Conservation (phyloP, 2,888 invertebrate species). For the Piscicola geometra region DNA sequence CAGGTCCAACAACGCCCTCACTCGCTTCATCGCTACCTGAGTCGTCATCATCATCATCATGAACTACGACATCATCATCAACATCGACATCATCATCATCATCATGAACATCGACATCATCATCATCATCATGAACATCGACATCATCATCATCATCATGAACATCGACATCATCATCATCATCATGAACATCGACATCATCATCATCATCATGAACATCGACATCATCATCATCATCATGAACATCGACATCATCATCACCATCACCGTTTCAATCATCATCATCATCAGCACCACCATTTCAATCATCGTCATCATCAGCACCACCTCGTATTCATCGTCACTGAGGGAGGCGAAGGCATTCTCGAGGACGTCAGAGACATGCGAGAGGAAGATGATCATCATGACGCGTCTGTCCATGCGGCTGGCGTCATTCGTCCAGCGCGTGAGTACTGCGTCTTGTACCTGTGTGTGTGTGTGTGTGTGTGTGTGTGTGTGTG, state of each 20-base stretch:
- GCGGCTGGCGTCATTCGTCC: constrained; percentile 90
- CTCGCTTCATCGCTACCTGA: constrained; percentile 94
- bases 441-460: constrained; percentile 85
- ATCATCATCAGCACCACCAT: constrained; percentile 90
- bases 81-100: no score
- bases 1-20: constrained; percentile 87
- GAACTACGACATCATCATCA: no score
- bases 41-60: no score
- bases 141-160: no score
- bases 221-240: no score
- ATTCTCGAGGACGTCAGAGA: constrained; percentile 97
- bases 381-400: constrained; percentile 89
- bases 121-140: no score
- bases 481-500: neutral
- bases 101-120: no score
- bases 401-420: constrained; percentile 93
- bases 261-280: constrained; percentile 90
- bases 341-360: constrained; percentile 92
- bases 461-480: constrained; percentile 65
- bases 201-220: no score
- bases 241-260: constrained; percentile 65
- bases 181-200: no score
- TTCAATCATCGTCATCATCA: constrained; percentile 93
- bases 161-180: no score
- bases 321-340: constrained; percentile 95